These are phyloP conservation scores for Drosophila ustulata DNA, from an alignment of 2,888 invertebrate genomes.

Conservation along the genomic window DNA sequence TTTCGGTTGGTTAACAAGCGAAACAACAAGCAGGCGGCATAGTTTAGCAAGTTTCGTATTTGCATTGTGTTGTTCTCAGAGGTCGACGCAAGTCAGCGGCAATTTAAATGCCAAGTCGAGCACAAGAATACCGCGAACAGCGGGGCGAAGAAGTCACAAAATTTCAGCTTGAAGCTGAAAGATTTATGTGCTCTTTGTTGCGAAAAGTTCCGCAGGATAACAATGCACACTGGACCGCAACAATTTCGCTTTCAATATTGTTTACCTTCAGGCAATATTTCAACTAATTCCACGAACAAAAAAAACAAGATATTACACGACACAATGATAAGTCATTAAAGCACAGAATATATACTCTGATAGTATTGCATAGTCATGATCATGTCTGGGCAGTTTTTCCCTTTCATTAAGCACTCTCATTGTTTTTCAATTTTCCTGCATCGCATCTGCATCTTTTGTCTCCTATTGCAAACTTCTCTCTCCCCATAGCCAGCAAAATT, in stretches of 20 bases:
- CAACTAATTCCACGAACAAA: slow-evolving; percentile 63
- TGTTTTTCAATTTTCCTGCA: slow-evolving; percentile 50
- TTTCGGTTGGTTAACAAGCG: slow-evolving; percentile 72
- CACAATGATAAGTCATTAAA: slow-evolving; percentile 45
- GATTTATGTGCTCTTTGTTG: slow-evolving; percentile 74
- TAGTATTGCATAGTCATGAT: slow-evolving; percentile 39
- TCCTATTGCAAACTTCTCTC: not conserved
- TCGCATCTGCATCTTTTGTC: slow-evolving; percentile 16
- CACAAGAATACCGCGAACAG: slow-evolving; percentile 42
- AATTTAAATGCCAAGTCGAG: slow-evolving; percentile 74
- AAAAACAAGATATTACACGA: slow-evolving; percentile 11
- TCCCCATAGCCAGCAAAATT: slow-evolving; percentile 29
- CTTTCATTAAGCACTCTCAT: slow-evolving; percentile 63
- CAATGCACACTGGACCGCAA: slow-evolving; percentile 59
- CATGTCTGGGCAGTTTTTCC: slow-evolving; percentile 55
- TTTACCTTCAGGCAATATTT: slow-evolving; percentile 58
- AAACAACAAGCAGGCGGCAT: slow-evolving; percentile 72
- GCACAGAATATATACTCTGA: not conserved
- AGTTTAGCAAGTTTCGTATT: slow-evolving; percentile 69
- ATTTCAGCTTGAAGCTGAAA: slow-evolving; percentile 38
- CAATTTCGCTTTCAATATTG: slow-evolving; percentile 73
- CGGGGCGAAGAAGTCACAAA: slow-evolving; percentile 18
- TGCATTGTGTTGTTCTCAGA: slow-evolving; percentile 55
- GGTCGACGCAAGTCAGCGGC: slow-evolving; percentile 66
- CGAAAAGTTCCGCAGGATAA: slow-evolving; percentile 41